Conservation (phyloP, 2,888 invertebrate genomes). For the Tetragonisca angustula region DNA sequence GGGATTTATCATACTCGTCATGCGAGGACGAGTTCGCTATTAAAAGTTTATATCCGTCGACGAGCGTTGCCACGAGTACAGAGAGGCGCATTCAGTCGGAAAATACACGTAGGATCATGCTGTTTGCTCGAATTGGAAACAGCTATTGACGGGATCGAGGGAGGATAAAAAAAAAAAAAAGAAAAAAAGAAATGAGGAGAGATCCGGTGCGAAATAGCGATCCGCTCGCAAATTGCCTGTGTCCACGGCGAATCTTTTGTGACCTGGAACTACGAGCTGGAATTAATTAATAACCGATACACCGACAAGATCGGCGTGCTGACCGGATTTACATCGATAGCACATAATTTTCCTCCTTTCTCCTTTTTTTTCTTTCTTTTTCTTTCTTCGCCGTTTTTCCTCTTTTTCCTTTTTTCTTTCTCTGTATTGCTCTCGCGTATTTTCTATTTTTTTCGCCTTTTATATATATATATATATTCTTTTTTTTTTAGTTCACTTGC, state of each 20-base stretch:
- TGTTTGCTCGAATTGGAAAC: slow-evolving; percentile 33
- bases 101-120: background rate
- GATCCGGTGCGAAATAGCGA: background rate
- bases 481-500: background rate
- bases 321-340: slow-evolving; percentile 11
- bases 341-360: background rate
- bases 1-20: background rate
- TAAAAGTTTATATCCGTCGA: background rate
- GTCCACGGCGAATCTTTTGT: slow-evolving; percentile 23
- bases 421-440: background rate
- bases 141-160: slow-evolving; percentile 26
- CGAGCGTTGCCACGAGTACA: background rate
- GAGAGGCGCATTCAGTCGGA: background rate
- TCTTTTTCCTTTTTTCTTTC: too few relatives aligned
- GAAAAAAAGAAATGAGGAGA: too few relatives aligned
- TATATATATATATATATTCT: too few relatives aligned
- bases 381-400: too few relatives aligned
- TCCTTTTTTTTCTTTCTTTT: background rate
- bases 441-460: background rate
- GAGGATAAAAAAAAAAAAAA: too few relatives aligned
- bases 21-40: background rate
- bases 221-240: slow-evolving; percentile 22
- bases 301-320: slow-evolving; percentile 52
- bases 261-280: slow-evolving; percentile 56
- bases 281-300: slow-evolving; percentile 71